These are phyloP conservation scores for Anguilla rostrata DNA, from an alignment of 2,113 vertebrate species.

Conservation along the genomic window DNA sequence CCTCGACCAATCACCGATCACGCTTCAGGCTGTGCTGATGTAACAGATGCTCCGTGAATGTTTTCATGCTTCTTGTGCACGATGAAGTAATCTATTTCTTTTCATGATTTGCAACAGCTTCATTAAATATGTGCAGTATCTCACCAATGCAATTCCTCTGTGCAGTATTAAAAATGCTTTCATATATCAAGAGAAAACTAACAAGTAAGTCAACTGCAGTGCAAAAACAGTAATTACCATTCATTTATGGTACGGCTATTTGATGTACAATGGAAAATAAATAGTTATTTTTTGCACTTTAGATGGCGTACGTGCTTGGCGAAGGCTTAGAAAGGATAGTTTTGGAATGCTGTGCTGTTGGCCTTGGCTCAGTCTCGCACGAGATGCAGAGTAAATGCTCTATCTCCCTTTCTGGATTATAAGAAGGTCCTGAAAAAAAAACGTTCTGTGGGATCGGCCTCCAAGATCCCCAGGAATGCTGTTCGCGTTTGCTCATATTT, in stretches of 20 bases:
- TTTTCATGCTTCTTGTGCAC: slow-evolving; percentile 48
- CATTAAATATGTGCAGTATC: background rate
- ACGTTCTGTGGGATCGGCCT: background rate
- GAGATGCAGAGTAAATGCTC: background rate
- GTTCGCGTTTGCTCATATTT: too few relatives aligned
- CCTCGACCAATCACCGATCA: too few relatives aligned
- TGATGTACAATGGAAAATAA: background rate
- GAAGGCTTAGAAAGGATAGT: background rate
- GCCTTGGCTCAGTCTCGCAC: background rate
- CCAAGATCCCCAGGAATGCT: background rate
- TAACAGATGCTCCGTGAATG: background rate
- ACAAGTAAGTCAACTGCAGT: background rate
- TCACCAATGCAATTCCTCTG: background rate
- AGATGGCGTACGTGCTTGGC: background rate
- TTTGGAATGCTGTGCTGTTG: background rate
- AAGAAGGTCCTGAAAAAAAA: background rate
- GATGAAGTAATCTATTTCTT: slow-evolving; percentile 16
- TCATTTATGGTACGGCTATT: too few relatives aligned
- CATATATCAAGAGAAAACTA: background rate
- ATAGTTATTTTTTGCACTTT: background rate
- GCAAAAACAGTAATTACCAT: background rate
- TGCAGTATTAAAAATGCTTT: background rate
- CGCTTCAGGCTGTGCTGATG: slow-evolving; percentile 27
- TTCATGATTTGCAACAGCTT: background rate
- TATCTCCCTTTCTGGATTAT: background rate